Percentiles rank a stretch among this genome's conserved stretches.
These are phyloP conservation scores for Pachypanchax playfairii DNA, from an alignment of 2,113 vertebrate species.

Conservation along the genomic window DNA sequence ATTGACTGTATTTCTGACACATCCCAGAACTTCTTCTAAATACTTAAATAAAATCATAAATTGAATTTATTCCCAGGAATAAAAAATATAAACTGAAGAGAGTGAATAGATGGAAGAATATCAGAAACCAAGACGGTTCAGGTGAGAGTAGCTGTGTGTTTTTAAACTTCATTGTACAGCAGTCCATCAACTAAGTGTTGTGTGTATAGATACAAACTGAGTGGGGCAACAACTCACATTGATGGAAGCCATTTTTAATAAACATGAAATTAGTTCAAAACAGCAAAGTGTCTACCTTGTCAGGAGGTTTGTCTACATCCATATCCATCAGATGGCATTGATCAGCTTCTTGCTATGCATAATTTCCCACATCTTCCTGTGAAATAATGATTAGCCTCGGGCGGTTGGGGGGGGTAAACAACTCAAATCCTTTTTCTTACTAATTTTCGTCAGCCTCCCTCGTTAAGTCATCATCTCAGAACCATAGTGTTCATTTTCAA, in stretches of 20 bases:
- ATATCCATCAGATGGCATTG: conserved; percentile 29
- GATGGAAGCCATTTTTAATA: background rate
- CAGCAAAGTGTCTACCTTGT: conserved; percentile 36
- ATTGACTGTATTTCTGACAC: background rate
- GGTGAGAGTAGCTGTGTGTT: background rate
- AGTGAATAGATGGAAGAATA: background rate
- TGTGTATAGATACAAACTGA: background rate
- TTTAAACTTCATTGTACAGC: background rate
- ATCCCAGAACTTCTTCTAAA: background rate
- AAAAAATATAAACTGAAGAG: background rate
- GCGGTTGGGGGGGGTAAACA: conserved; percentile 55
- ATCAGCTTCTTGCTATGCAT: conserved; percentile 50
- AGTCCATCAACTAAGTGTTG: background rate
- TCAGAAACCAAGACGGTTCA: background rate
- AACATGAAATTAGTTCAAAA: conserved; percentile 14
- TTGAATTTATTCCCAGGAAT: background rate
- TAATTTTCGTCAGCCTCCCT: conserved; percentile 39
- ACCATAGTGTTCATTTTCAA: conserved; percentile 37
- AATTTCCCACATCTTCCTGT: conserved; percentile 47
- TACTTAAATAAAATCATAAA: too few relatives aligned
- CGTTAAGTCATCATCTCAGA: conserved; percentile 41
- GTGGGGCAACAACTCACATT: background rate
- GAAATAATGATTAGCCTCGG: conserved; percentile 55
- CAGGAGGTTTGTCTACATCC: conserved; percentile 45
- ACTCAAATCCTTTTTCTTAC: conserved; percentile 62